phyloP scores from a whole-genome alignment of 2,888 invertebrate genomes.

The Nemotelus pantherinus region DNA sequence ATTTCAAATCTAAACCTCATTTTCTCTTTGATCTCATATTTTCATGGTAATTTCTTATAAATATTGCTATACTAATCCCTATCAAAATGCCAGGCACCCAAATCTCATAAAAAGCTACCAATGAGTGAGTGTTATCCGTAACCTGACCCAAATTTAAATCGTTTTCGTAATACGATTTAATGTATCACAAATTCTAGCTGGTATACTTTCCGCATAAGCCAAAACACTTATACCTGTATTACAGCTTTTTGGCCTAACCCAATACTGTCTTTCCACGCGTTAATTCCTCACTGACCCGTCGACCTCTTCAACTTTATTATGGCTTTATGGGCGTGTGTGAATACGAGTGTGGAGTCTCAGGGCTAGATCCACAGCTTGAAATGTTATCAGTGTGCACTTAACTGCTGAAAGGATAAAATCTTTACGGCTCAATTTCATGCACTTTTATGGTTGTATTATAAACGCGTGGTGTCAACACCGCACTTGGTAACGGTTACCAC shows the following conservation, averaged over 20 bases:
- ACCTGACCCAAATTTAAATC: background rate
- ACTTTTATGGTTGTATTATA: conserved; percentile 12
- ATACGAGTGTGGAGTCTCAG: background rate
- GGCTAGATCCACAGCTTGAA: background rate
- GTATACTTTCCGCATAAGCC: background rate
- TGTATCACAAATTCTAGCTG: background rate
- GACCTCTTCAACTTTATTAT: conserved; percentile 1
- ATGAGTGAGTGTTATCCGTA: too few relatives aligned
- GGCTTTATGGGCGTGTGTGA: background rate
- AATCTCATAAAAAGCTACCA: too few relatives aligned
- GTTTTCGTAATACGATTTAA: background rate
- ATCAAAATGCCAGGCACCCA: too few relatives aligned
- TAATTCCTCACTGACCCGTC: background rate
- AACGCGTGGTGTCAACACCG: background rate
- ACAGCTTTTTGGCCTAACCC: background rate
- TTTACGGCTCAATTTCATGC: conserved; percentile 11
- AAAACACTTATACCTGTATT: background rate
- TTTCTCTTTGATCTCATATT: too few relatives aligned
- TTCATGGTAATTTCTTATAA: too few relatives aligned
- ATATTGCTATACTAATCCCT: too few relatives aligned
- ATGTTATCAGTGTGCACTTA: background rate
- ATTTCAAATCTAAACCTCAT: too few relatives aligned
- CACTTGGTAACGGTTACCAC: background rate
- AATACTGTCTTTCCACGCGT: background rate
- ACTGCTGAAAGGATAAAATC: conserved; percentile 22